Conservation (phyloP, 2,113 vertebrate genomes). For the Poeciliopsis turrubarensis region DNA sequence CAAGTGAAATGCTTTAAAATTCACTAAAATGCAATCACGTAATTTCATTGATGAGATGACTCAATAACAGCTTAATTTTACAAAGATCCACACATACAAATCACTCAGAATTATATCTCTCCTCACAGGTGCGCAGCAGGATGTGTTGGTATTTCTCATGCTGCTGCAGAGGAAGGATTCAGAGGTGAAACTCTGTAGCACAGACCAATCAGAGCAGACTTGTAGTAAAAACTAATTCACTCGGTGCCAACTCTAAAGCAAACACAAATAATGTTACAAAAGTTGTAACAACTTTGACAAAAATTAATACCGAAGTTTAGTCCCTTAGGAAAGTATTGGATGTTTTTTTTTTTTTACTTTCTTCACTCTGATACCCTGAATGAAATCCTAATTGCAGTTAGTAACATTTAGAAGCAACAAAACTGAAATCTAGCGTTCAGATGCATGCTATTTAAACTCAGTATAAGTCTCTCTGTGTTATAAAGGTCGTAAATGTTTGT, state of each 20-base stretch:
- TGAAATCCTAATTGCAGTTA: background rate
- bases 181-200: slow-evolving; percentile 17
- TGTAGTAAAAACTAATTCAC: background rate
- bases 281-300: no score
- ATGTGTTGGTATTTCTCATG: background rate
- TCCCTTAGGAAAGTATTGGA: no score
- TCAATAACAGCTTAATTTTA: slow-evolving; percentile 57
- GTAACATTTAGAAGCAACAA: background rate
- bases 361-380: no score
- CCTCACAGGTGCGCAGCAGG: slow-evolving; percentile 45
- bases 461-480: no score
- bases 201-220: slow-evolving; percentile 1
- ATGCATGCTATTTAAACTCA: no score
- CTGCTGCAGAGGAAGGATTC: background rate
- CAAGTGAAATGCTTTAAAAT: slow-evolving; percentile 43
- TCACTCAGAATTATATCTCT: slow-evolving; percentile 31
- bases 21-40: slow-evolving; percentile 48
- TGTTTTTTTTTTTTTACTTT: no score
- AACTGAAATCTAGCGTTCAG: background rate
- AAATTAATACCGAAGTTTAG: no score
- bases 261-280: no score
- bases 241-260: background rate
- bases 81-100: slow-evolving; percentile 31
- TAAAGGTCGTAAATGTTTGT: no score
- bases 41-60: slow-evolving; percentile 54